These are phyloP conservation scores for Alces alces DNA, from an alignment of 2,113 vertebrate species.

Conservation along the genomic window DNA sequence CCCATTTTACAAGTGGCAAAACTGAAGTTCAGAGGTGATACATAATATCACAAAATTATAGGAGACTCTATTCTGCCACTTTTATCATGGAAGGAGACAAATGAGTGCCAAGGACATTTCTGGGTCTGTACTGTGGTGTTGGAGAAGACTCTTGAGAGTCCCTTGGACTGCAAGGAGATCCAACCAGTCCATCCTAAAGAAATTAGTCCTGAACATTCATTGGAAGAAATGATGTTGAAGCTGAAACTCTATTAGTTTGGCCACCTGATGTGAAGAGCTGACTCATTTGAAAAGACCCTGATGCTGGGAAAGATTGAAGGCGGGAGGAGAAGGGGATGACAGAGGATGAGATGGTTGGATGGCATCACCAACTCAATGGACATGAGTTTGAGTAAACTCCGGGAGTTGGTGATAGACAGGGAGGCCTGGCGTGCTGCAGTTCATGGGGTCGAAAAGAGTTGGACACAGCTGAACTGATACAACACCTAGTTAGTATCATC, in stretches of 20 bases:
- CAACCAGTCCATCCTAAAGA: not conserved
- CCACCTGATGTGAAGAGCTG: not conserved
- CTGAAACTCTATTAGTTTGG: not conserved
- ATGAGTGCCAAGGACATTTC: not conserved
- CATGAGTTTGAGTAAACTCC: not conserved
- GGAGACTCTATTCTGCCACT: not conserved
- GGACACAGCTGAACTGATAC: not conserved
- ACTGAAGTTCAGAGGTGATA: not conserved
- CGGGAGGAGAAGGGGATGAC: not conserved
- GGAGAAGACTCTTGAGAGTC: not conserved
- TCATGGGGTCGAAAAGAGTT: rapidly evolving
- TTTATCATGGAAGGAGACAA: not conserved
- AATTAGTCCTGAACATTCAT: not conserved
- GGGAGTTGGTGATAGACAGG: not conserved
- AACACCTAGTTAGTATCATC: too few relatives aligned
- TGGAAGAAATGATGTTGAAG: not conserved
- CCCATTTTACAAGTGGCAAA: not conserved
- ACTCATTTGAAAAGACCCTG: not conserved
- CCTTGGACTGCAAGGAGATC: not conserved
- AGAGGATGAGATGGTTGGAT: not conserved
- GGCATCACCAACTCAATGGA: not conserved
- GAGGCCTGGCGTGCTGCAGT: not conserved
- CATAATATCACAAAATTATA: not conserved
- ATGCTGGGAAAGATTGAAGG: not conserved
- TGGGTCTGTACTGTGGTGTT: not conserved